Conservation (phyloP, 2,888 invertebrate genomes). For the Ormyrus rosae region DNA sequence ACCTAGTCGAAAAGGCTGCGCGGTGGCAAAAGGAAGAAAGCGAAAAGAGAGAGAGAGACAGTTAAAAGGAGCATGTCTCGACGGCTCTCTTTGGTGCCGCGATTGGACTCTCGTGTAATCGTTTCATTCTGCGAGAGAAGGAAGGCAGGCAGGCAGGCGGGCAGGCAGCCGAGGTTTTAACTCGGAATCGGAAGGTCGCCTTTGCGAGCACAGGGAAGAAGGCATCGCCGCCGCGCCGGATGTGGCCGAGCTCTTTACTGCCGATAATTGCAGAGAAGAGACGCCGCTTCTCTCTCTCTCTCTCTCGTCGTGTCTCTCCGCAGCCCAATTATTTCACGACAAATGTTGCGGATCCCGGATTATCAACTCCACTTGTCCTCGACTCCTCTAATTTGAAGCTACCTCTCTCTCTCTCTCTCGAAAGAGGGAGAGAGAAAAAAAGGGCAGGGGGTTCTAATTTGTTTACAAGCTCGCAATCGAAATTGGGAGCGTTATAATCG, state of each 20-base stretch:
- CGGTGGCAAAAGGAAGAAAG: background rate
- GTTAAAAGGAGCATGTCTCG: constrained; percentile 22
- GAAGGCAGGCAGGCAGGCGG: background rate
- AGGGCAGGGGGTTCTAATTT: no score
- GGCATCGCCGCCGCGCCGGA: constrained; percentile 66
- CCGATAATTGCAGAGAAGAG: constrained; percentile 73
- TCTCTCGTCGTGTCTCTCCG: background rate
- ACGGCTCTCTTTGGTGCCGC: constrained; percentile 22
- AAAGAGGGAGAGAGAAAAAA: no score
- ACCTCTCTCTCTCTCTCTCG: no score
- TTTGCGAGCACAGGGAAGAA: background rate
- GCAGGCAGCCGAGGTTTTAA: constrained; percentile 7
- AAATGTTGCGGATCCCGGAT: constrained; percentile 56
- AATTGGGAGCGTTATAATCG: constrained; percentile 23
- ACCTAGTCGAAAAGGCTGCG: no score
- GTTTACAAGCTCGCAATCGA: constrained; percentile 1
- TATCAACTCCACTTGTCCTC: background rate
- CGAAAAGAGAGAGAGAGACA: constrained; percentile 10
- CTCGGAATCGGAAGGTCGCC: constrained; percentile 35
- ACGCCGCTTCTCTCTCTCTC: constrained; percentile 57
- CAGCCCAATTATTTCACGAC: constrained; percentile 72
- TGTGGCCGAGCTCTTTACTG: constrained; percentile 74
- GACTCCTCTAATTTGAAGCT: no score
- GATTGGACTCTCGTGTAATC: constrained; percentile 40
- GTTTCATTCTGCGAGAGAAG: constrained; percentile 41